Base-by-base conservation (phyloP, 1,140 invertebrate species). In the Zelostemma sp. region DNA sequence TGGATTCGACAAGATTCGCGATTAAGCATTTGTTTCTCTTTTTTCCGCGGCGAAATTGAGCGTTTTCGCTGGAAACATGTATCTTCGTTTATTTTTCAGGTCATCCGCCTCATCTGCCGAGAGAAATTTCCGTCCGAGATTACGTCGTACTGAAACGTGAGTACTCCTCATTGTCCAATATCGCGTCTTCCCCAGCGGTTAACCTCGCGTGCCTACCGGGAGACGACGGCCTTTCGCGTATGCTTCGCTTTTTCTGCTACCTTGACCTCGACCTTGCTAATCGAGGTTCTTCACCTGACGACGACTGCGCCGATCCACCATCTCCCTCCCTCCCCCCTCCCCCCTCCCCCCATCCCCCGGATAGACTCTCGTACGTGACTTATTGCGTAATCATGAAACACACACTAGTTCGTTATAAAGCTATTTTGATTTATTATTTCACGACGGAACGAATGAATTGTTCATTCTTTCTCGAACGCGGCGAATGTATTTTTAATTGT, bases 191-290 rank as follows among this genome's bases (percentile, higher is more conserved):
- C 35, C 33, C 28, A 15, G 46, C 21, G 12, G 21, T 28, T n/a
- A 12, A 48, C 40, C 48, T 59, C 18, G 41, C 62, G 40, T 43
- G 56, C 40, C 38, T 43, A 19, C 19, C 14, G 21, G 4, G 9
- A 40, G 16, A 21, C 57, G 51, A 61, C 61, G 65, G 59, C 59
- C 59, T 38, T 6, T 63, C 66, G 49, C 57, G 47, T 59, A 64
- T 48, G 53, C 59, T 63, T 63, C 56, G 56, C 31, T 41, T 53
- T 47, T 65, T 70, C 43, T 21, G 57, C 57, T 61, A 65, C 67
- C 67, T 70, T 70, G 67, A 70, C 67, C 67, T 57, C 63, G 35
- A 70, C 67, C 67, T 69, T 69, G 67, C 51, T 51, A 69, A 64
- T 68, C 54, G 56, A 51, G 55, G 50, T 69, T 57, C 55, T 69